Base-by-base conservation (phyloP, 2,888 invertebrate species). In the Polydrusus pterygomalis region DNA sequence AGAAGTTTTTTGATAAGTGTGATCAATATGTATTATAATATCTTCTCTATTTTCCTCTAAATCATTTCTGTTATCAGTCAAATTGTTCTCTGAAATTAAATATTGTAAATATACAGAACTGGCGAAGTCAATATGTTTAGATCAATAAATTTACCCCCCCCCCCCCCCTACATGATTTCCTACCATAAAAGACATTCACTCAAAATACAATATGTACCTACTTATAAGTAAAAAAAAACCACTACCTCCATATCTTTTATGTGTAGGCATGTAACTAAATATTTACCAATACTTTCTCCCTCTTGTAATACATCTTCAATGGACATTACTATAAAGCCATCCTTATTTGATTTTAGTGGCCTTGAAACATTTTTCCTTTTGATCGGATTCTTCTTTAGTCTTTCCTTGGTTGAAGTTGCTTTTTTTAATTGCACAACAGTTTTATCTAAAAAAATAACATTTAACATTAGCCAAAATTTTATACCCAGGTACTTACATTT, bases 261-360 rank as follows among this genome's bases (percentile, higher is more conserved):
- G 7, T 30, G n/a, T n/a, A n/a, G n/a, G 15, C 43, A 43, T 43
- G 10, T 54, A 30, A 56, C 0, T n/a, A 56, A n/a, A 34, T 51
- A 58, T 18, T 38, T 60, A 60, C 38, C 58, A 60, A 17, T 6
- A 11, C 3, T 17, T 15, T 38, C 58, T 40, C 8, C 13, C 3
- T 60, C 38, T 40, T 38, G 38, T 60, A 7, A n/a, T 7, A 60
- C 18, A 60, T 60, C 58, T 11, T 60, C 38, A 38, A 60, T 18
- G 17, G 58, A 60, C 58, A 60, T 60, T 60, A 60, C 17, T 3
- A 38, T 38, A 58, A 60, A 5, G 30, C 15, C 34, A 56, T 15
- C 15, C 0, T 30, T 15, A 60, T 38, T 17, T 17, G 9, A 6
- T 38, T 15, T 38, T 17, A 11, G 1, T 34, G 11, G 11, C 38